Percentiles rank a stretch among this genome's conserved stretches.
phyloP scores from a whole-genome alignment of 2,888 invertebrate species.

The Nomada fabriciana region DNA sequence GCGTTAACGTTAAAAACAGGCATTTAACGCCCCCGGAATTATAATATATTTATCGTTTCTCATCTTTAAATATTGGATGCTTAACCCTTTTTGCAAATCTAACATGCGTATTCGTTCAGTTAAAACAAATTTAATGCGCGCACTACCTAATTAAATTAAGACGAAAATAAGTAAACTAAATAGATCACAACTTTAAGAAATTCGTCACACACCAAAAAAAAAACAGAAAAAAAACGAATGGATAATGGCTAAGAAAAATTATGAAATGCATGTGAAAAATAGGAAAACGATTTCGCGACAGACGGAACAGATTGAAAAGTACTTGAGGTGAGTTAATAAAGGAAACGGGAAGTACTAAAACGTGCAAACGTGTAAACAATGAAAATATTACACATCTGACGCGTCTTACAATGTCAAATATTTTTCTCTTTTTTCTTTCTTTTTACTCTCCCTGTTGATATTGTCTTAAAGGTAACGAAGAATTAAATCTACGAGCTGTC shows the following conservation, averaged over 20 bases:
- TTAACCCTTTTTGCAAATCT: conserved; percentile 60
- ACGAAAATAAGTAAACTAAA: conserved; percentile 40
- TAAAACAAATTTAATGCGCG: conserved; percentile 48
- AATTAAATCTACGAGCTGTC: conserved; percentile 53
- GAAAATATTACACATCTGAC: conserved; percentile 33
- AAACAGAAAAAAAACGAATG: background rate
- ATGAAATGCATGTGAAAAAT: conserved; percentile 41
- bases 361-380: conserved; percentile 38
- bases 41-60: conserved; percentile 71
- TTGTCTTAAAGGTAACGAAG: conserved; percentile 51
- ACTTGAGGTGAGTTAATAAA: conserved; percentile 9
- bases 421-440: background rate
- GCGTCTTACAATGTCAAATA: conserved; percentile 22
- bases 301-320: conserved; percentile 12
- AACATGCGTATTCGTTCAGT: conserved; percentile 61
- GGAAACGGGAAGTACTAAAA: conserved; percentile 25
- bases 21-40: conserved; percentile 71
- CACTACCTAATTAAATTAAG: conserved; percentile 72
- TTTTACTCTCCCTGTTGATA: conserved; percentile 44
- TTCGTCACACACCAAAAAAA: background rate
- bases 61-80: conserved; percentile 65
- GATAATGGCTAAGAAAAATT: conserved; percentile 14
- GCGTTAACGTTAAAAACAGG: conserved; percentile 66
- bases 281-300: conserved; percentile 11
- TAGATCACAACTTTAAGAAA: conserved; percentile 31